Evolutionary conservation across 2,113 vertebrate species (phyloP).

Genomic region (Macquaria ambigua): DNA sequence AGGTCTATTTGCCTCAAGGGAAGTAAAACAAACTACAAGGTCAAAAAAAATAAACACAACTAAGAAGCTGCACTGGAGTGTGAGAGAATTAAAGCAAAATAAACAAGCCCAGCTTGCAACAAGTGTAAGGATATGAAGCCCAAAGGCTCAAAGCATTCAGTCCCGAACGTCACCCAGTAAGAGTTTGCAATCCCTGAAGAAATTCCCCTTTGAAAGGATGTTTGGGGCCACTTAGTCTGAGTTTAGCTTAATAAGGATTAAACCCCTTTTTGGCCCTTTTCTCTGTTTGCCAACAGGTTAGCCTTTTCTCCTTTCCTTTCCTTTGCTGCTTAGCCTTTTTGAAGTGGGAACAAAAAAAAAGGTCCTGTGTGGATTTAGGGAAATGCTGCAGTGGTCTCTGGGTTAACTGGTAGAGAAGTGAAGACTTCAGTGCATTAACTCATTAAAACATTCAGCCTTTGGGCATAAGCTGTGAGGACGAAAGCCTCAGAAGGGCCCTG

Average conservation of each 20-base stretch:
- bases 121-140: conserved; percentile 68
- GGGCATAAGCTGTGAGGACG: conserved; percentile 64
- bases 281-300: conserved; percentile 97
- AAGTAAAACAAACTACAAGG: conserved; percentile 80
- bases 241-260: conserved; percentile 99
- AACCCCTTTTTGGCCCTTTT: conserved; percentile 86
- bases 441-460: conserved; percentile 95
- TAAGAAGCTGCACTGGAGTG: conserved; percentile 70
- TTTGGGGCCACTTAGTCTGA: conserved; percentile 94
- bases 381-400: conserved; percentile 91
- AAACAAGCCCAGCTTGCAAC: conserved; percentile 77
- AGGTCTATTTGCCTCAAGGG: conserved; percentile 66
- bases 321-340: conserved; percentile 91
- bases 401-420: conserved; percentile 98
- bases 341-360: conserved; percentile 88
- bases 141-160: conserved; percentile 69
- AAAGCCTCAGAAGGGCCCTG: conserved; percentile 81
- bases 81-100: conserved; percentile 80
- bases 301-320: conserved; percentile 94
- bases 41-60: conserved; percentile 75
- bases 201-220: conserved; percentile 89
- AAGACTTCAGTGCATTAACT: conserved; percentile 92
- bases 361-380: conserved; percentile 96
- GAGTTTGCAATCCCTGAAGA: conserved; percentile 64
- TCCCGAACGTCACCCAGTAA: conserved; percentile 61